Percentiles rank a stretch among this genome's conserved stretches.
Evolutionary conservation across 2,113 vertebrate genomes (phyloP).

Genomic region (Marmota flaviventris): DNA sequence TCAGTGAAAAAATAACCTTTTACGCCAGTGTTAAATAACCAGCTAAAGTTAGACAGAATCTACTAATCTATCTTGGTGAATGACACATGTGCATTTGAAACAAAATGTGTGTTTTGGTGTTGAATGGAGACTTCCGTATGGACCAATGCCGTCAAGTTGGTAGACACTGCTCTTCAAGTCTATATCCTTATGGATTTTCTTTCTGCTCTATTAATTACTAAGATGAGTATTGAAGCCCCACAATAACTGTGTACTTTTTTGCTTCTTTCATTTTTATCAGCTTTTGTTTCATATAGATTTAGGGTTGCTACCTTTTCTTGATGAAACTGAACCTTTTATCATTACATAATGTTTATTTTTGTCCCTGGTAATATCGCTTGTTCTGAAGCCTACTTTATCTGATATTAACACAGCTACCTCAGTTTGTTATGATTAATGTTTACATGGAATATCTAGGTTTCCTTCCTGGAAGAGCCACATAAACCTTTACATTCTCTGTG

Average conservation of each 20-base stretch:
- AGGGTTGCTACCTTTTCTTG: background rate
- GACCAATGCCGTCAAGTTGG: background rate
- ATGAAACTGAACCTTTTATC: constrained; percentile 14
- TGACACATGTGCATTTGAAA: background rate
- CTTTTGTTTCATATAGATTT: background rate
- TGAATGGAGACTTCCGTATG: background rate
- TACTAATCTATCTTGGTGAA: background rate
- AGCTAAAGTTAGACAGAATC: background rate
- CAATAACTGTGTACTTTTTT: background rate
- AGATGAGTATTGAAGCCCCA: background rate
- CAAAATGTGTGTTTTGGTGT: background rate
- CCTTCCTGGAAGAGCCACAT: background rate
- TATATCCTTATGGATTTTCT: background rate
- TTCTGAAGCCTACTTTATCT: constrained; percentile 1
- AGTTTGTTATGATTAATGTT: constrained; percentile 21
- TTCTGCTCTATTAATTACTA: background rate
- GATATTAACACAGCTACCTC: background rate
- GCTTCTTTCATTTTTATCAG: background rate
- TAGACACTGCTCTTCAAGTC: background rate
- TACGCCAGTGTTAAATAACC: background rate
- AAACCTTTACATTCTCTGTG: background rate
- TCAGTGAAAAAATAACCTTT: background rate
- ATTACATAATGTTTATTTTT: background rate
- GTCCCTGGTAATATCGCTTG: background rate
- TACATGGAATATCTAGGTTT: background rate